These are phyloP conservation scores for Perdita meconis DNA, from an alignment of 2,888 invertebrate species.

Conservation along the genomic window DNA sequence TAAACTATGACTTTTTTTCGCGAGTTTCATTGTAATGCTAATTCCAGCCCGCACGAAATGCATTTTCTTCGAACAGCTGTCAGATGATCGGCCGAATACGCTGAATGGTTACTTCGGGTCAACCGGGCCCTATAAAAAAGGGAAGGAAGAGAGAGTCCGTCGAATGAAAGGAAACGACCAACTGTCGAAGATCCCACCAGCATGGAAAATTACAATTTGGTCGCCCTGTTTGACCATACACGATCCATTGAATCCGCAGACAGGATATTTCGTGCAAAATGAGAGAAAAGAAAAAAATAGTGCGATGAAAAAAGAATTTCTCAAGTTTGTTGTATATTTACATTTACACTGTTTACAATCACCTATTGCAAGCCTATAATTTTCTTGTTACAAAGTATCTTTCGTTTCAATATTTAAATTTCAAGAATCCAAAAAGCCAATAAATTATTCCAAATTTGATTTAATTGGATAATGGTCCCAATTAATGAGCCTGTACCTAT, in stretches of 20 bases:
- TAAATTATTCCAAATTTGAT: too few relatives aligned
- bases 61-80: constrained; percentile 61
- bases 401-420: too few relatives aligned
- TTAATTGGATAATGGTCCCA: too few relatives aligned
- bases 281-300: background rate
- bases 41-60: constrained; percentile 45
- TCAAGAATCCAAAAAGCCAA: too few relatives aligned
- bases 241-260: constrained; percentile 8
- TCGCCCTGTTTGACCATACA: constrained; percentile 28
- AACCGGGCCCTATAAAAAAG: constrained; percentile 11
- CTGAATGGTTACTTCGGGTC: constrained; percentile 35
- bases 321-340: too few relatives aligned
- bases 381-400: too few relatives aligned
- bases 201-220: constrained; percentile 30
- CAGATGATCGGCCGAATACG: constrained; percentile 55
- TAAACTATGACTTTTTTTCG: constrained; percentile 21
- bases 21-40: constrained; percentile 51
- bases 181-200: constrained; percentile 57
- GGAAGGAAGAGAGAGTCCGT: constrained; percentile 7
- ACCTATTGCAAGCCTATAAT: too few relatives aligned
- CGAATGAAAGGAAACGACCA: constrained; percentile 35
- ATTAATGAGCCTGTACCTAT: too few relatives aligned
- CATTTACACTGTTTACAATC: too few relatives aligned
- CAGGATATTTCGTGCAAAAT: background rate
- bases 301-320: too few relatives aligned